Percentiles rank a stretch among this genome's conserved stretches.
These are phyloP conservation scores for Netta rufina DNA, from an alignment of 2,797 vertebrate genomes.

Conservation along the genomic window DNA sequence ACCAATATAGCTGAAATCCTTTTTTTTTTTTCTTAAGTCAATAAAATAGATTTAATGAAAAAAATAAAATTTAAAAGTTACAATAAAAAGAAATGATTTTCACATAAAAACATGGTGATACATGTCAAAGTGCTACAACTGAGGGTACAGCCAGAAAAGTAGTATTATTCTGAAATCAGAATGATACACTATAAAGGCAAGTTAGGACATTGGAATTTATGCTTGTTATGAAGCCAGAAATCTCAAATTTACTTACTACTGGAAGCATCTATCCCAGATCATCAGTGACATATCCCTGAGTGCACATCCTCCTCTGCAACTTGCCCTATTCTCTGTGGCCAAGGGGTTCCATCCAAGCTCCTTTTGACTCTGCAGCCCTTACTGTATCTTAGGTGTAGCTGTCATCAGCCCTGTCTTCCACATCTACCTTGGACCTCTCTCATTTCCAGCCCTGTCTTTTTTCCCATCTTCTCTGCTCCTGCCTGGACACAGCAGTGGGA, in stretches of 20 bases:
- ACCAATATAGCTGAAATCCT: background rate
- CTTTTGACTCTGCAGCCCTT: background rate
- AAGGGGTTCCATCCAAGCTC: background rate
- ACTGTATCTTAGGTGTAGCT: accelerated
- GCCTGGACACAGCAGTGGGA: background rate
- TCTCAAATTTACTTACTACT: background rate
- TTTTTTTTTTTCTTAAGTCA: background rate
- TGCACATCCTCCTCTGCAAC: background rate
- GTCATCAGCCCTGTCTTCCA: background rate
- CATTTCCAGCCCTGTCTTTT: background rate
- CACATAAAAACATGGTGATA: constrained; percentile 39
- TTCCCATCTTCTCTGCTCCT: background rate
- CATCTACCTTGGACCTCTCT: background rate
- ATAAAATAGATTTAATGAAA: constrained; percentile 44
- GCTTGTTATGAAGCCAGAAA: background rate
- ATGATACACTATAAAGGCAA: background rate
- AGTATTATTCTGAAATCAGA: constrained; percentile 7
- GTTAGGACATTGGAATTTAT: background rate
- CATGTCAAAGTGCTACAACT: background rate
- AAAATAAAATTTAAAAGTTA: constrained; percentile 59
- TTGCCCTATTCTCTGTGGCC: background rate
- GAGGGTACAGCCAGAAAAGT: background rate
- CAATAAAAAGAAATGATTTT: constrained; percentile 39
- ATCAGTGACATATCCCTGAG: background rate
- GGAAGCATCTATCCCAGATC: background rate